Base-by-base conservation (phyloP, 2,113 vertebrate species). In the sheep (Ovis aries) region DNA sequence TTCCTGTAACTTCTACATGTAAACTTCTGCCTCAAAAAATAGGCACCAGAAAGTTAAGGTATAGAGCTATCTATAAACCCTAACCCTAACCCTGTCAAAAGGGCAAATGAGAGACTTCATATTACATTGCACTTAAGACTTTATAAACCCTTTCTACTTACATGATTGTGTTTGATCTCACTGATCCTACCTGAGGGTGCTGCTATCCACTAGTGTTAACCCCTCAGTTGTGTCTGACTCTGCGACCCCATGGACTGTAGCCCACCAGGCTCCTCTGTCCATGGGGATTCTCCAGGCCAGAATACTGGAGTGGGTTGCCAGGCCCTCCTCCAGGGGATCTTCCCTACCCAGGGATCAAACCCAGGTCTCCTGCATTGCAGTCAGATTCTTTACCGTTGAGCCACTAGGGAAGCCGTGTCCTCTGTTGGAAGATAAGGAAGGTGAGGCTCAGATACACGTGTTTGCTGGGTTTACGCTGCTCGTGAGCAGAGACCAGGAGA, bases 1-100 rank as follows among this genome's bases (percentile, higher is more conserved):
- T 86, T 86, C 40, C 43, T 81, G 43, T 81, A 88, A 88, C 48
- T 64, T 33, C 6, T 33, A 62, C 60, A 64, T 55, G 48, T 81
- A 45, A 15, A n/a, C 52, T 33, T 87, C 16, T 16, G 77, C 40
- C 33, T 80, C 25, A 62, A 62, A 87, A 71, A 80, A 25, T n/a
- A 88, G 67, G 74, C 19, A 27, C 9, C 64, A 88, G n/a, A n/a
- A 94, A 88, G 62, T 64, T 88, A 81, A 94, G 55, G 45, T 78
- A 17, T 16, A 19, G 17, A 52, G 50, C 31, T 74, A n/a, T 77
- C 12, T 77, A 77, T 14, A 77, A 45, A 8, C 45, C 45, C 45
- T 45, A 45, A 45, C 45, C 45, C 45, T 45, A 45, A 45, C 45
- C n/a, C 21, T 52, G 7, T 60, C 31, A 59, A 48, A 40, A 92